Conservation (phyloP, 1,140 invertebrate species). For the Matsumurasca onukii region DNA sequence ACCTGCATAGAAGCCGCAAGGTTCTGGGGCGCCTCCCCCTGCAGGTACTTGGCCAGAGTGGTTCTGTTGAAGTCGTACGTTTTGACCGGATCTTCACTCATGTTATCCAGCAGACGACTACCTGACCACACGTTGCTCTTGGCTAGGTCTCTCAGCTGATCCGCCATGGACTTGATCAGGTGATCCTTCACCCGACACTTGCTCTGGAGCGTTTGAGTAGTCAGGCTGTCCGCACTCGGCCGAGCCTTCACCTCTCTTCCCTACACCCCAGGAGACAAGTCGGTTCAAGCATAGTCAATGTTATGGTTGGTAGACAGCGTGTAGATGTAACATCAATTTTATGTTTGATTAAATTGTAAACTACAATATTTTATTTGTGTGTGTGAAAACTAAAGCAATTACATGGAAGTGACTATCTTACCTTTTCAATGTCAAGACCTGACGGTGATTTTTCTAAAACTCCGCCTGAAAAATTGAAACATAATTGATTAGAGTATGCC, state of each 20-base stretch:
- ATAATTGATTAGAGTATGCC: no score
- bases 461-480: no score
- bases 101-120: not conserved
- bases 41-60: not conserved
- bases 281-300: no score
- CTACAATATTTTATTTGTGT: no score
- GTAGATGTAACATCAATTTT: no score
- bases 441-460: no score
- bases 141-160: not conserved
- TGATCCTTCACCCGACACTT: not conserved
- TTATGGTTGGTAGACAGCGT: no score
- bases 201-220: not conserved
- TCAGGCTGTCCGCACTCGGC: not conserved
- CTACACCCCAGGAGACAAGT: no score
- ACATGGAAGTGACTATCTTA: no score
- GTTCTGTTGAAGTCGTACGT: constrained; percentile 1
- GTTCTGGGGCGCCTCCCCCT: constrained; percentile 12
- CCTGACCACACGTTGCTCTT: constrained; percentile 14
- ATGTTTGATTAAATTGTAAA: no score
- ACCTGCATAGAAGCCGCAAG: not conserved
- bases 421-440: no score
- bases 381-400: no score
- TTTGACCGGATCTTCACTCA: not conserved
- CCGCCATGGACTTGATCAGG: constrained; percentile 18
- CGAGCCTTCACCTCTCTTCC: not conserved